These are phyloP conservation scores for Oplegnathus fasciatus DNA, from an alignment of 2,113 vertebrate species.

Conservation along the genomic window DNA sequence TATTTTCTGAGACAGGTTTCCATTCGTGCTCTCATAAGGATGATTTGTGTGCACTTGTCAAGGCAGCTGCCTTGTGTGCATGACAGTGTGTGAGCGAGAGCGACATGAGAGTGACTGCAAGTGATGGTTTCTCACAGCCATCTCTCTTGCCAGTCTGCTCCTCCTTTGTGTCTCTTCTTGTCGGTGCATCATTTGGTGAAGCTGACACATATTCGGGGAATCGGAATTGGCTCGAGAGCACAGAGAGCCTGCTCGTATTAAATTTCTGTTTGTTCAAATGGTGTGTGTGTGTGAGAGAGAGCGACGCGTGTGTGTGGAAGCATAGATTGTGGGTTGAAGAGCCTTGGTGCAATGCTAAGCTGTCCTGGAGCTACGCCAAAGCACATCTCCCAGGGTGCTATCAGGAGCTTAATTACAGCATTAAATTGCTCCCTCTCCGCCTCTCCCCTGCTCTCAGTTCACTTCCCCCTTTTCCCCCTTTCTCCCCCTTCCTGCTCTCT, in stretches of 20 bases:
- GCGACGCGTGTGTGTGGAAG: constrained; percentile 21
- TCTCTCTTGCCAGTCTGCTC: constrained; percentile 59
- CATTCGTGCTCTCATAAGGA: constrained; percentile 27
- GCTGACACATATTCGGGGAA: constrained; percentile 68
- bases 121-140: constrained; percentile 60
- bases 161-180: constrained; percentile 69
- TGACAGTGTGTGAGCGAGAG: constrained; percentile 43
- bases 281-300: constrained; percentile 35
- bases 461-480: constrained; percentile 43
- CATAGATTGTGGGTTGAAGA: constrained; percentile 63
- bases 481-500: constrained; percentile 18
- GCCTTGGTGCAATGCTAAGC: constrained; percentile 70
- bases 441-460: constrained; percentile 43
- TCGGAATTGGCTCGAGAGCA: constrained; percentile 53
- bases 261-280: constrained; percentile 64
- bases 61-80: constrained; percentile 48
- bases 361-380: constrained; percentile 79
- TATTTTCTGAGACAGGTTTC: constrained; percentile 56
- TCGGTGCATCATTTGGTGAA: constrained; percentile 67
- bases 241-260: constrained; percentile 48
- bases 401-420: constrained; percentile 83
- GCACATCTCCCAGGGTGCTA: constrained; percentile 80
- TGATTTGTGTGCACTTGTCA: constrained; percentile 64
- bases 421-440: constrained; percentile 78
- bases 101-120: constrained; percentile 42